Evolutionary conservation across 2,113 vertebrate genomes (phyloP).

Genomic region (Cochlearius cochlearius): DNA sequence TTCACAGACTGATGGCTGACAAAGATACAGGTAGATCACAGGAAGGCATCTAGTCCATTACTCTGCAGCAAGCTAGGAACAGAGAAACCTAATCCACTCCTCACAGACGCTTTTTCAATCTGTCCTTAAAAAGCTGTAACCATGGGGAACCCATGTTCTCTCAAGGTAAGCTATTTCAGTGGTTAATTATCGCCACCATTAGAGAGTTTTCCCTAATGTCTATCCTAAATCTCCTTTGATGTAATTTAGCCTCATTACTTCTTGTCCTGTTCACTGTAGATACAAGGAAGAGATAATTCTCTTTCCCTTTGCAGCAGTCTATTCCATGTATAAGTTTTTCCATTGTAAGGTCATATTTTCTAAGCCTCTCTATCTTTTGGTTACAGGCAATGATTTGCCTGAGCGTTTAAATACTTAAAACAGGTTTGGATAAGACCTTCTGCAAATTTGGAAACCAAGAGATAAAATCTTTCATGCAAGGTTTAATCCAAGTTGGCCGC

Average conservation of each 20-base stretch:
- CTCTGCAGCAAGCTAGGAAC: neutral
- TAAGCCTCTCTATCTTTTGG: neutral
- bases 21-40: neutral
- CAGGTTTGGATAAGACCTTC: constrained; percentile 26
- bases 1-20: neutral
- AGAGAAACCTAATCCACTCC: neutral
- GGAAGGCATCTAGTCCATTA: neutral
- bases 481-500: constrained; percentile 8
- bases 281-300: neutral
- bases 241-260: constrained; percentile 3
- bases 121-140: neutral
- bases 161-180: neutral
- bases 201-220: neutral
- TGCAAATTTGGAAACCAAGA: constrained; percentile 23
- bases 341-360: neutral
- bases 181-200: neutral
- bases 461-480: constrained; percentile 19
- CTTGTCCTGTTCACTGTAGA: neutral
- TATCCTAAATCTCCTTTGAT: constrained; percentile 13
- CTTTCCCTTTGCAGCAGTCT: neutral
- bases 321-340: neutral
- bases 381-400: constrained; percentile 1
- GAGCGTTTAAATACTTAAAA: neutral
- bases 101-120: neutral
- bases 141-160: neutral